A percentile compares a stretch with the other conserved stretches of the same genome.
These are phyloP conservation scores for Peromyscus aztecus DNA, from an alignment of 2,797 vertebrate genomes.

Conservation along the genomic window DNA sequence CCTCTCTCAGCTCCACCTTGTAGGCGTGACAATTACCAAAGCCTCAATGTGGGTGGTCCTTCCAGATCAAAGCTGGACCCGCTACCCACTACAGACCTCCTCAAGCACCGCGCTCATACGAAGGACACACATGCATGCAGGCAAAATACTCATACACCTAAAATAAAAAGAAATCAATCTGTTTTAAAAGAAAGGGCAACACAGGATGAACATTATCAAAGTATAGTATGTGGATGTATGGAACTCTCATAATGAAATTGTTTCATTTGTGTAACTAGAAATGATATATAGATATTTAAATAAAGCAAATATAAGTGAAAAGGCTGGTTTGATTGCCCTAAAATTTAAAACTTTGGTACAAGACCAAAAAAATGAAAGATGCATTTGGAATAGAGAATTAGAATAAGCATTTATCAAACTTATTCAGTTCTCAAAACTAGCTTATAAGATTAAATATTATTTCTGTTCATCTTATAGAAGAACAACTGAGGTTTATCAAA, in stretches of 20 bases:
- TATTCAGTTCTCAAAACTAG: neutral
- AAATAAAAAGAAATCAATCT: neutral
- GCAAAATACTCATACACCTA: no score
- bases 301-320: conserved; percentile 11
- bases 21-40: no score
- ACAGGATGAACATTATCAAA: neutral
- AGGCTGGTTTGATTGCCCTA: neutral
- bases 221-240: neutral
- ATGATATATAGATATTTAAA: neutral
- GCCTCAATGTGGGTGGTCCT: no score
- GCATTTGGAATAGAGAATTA: neutral
- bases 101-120: no score
- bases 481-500: neutral
- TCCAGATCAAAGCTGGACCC: no score
- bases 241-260: neutral
- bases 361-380: neutral
- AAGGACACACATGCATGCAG: neutral
- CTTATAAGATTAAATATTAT: conserved; percentile 23
- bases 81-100: no score
- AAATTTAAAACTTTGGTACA: conserved; percentile 36
- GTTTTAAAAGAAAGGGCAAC: neutral
- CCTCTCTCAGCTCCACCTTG: no score
- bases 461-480: conserved; percentile 13
- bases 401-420: conserved; percentile 9
- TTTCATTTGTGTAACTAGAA: neutral